These are phyloP conservation scores for Carabus problematicus DNA, from an alignment of 2,888 invertebrate genomes.

Conservation along the genomic window DNA sequence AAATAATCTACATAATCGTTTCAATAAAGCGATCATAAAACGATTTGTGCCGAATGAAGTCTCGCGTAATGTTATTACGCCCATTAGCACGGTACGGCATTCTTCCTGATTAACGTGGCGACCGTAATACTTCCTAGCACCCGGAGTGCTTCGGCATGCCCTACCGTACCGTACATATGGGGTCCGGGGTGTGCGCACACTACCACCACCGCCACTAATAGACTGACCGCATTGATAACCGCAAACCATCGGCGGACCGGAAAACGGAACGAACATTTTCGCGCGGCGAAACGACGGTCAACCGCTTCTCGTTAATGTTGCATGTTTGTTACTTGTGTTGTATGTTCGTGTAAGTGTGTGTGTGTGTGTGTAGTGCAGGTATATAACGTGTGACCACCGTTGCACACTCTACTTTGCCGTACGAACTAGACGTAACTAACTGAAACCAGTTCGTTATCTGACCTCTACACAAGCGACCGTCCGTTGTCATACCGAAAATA, in stretches of 20 bases:
- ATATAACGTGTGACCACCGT: too few relatives aligned
- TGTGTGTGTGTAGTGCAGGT: too few relatives aligned
- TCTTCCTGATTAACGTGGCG: constrained; percentile 40
- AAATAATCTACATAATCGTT: constrained; percentile 40
- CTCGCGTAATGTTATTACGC: constrained; percentile 33
- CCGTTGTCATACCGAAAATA: constrained; percentile 34
- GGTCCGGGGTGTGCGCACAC: background rate
- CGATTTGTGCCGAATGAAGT: constrained; percentile 34
- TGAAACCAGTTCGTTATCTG: background rate
- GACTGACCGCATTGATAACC: constrained; percentile 41
- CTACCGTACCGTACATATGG: too few relatives aligned
- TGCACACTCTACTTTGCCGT: too few relatives aligned
- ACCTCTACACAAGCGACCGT: background rate
- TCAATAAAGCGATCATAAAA: constrained; percentile 39
- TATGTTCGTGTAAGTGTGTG: too few relatives aligned
- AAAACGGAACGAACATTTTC: constrained; percentile 38
- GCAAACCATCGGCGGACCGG: constrained; percentile 39
- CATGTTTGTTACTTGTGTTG: constrained; percentile 3
- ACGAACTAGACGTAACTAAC: too few relatives aligned
- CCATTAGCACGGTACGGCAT: constrained; percentile 35
- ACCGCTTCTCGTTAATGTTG: constrained; percentile 26
- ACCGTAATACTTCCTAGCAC: constrained; percentile 19
- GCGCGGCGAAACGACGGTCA: constrained; percentile 12
- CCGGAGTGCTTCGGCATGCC: constrained; percentile 14
- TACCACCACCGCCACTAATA: constrained; percentile 28